Evolutionary conservation across 2,113 vertebrate genomes (phyloP).

Genomic region (Athene cunicularia): DNA sequence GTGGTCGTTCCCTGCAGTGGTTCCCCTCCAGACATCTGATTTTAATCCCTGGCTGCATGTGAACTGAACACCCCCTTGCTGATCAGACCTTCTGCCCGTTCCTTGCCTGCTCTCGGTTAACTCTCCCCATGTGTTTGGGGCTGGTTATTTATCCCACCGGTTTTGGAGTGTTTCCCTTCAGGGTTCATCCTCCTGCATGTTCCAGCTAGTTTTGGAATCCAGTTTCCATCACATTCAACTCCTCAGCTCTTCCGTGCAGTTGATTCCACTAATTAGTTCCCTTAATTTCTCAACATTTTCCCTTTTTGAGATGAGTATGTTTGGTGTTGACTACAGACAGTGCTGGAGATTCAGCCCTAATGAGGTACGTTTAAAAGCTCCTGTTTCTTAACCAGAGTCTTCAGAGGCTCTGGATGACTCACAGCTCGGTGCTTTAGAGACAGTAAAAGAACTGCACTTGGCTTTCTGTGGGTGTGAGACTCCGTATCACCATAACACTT

Average conservation of each 20-base stretch:
- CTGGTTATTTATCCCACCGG: background rate
- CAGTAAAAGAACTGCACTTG: background rate
- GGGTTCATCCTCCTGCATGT: background rate
- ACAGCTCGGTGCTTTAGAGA: background rate
- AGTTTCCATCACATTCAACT: background rate
- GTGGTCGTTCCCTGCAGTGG: background rate
- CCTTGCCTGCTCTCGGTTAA: background rate
- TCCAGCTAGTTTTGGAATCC: conserved; percentile 19
- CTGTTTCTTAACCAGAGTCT: background rate
- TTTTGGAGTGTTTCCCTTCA: background rate
- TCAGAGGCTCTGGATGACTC: background rate
- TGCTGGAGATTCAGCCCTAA: background rate
- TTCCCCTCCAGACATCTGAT: background rate
- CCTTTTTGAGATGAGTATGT: background rate
- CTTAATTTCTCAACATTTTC: conserved; percentile 13
- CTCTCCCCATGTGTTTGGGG: background rate
- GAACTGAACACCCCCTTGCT: background rate
- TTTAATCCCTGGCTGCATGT: background rate
- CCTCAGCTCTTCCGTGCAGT: background rate
- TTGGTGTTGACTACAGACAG: background rate
- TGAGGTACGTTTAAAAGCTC: background rate
- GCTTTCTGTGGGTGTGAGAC: background rate
- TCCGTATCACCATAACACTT: background rate
- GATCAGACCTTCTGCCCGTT: background rate
- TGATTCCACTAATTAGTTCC: background rate